These are phyloP conservation scores for Cygnus atratus DNA, from an alignment of 2,113 vertebrate genomes.

Conservation along the genomic window DNA sequence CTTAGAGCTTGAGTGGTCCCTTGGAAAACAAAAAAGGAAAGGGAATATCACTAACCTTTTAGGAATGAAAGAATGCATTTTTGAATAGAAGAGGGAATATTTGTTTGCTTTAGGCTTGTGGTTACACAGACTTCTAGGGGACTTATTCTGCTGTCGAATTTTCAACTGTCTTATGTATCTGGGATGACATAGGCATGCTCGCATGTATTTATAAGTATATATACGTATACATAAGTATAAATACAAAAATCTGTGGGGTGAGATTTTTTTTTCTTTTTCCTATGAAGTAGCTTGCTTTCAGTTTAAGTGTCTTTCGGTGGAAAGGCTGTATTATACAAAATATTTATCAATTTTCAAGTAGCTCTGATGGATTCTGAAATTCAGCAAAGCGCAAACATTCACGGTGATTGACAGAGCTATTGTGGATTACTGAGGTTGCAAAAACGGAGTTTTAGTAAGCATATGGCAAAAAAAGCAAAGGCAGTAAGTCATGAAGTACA, in stretches of 20 bases:
- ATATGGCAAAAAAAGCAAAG: background rate
- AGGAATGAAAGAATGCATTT: background rate
- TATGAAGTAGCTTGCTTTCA: background rate
- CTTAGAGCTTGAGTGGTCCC: background rate
- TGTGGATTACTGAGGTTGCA: background rate
- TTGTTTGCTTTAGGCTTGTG: background rate
- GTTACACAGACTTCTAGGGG: background rate
- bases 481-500: background rate
- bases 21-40: background rate
- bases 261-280: background rate
- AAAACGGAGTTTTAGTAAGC: background rate
- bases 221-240: background rate
- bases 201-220: background rate
- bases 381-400: background rate
- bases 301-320: background rate
- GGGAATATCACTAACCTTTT: background rate
- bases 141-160: background rate
- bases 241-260: background rate
- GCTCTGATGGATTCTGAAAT: slow-evolving; percentile 8
- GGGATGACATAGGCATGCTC: background rate
- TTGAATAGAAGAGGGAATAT: background rate
- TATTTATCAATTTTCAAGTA: background rate
- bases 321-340: background rate
- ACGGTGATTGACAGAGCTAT: background rate
- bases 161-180: background rate